Evolutionary conservation across 2,113 vertebrate species (phyloP), one percentile per base, ranked within the genome.

Genomic region (Synodontis membranacea): DNA sequence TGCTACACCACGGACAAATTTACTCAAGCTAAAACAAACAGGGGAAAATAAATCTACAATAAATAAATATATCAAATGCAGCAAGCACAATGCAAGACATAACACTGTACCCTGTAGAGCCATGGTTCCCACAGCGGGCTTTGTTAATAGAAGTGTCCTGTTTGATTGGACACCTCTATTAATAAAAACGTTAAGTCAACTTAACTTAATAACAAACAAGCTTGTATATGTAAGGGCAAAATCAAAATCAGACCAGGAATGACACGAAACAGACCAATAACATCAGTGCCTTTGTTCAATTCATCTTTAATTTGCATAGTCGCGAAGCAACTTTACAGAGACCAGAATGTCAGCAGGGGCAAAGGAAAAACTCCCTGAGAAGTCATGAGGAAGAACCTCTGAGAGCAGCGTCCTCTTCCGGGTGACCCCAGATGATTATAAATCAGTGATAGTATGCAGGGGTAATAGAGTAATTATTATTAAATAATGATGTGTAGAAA

Each of bases 21-120:
- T 48, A 64, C 80, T 82, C 39, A 46, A 64, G 42, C 58, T 64
- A 64, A 82, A 82, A 82, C 58, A 82, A 82, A 82, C 80, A 82
- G 39, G 39, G 5, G 15, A n/a, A 23, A 64, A 62, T 1, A 44
- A 64, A 82, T 5, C 19, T 3, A 5, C 52, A 46, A 46, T 62
- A 82, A 64, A 46, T 19, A 82, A 48, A 64, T 21, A 46, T 5
- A 80, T 37, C 21, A 14, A 23, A 80, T 28, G 34, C 78, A 80
- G 52, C 56, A 80, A 15, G 39, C 23, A 25, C 1, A 58, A 14
- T 28, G 2, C 50, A 17, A 76, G 4, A n/a, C 74, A 74, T 10
- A 21, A 25, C 68, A 46, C 23, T 46, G 23, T 23, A 46, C 25
- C 11, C 25, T 23, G 31, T 37, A 54, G 31, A 34, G n/a, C n/a